Evolutionary conservation across 1,140 invertebrate species (phyloP).

Genomic region (Cotesia typhae): DNA sequence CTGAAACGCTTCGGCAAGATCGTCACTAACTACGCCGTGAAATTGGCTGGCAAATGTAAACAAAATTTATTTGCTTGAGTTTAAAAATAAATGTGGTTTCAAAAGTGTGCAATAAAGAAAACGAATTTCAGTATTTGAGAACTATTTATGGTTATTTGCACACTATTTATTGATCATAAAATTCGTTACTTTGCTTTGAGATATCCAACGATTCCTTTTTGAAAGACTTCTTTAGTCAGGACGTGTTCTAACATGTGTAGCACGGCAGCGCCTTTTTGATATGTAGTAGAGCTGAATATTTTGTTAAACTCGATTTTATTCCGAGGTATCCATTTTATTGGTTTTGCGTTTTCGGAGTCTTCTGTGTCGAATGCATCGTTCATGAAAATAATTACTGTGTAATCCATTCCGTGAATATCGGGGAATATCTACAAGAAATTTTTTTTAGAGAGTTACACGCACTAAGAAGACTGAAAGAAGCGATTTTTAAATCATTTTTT

Average conservation of each 20-base stretch:
- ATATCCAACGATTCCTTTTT: conserved; percentile 55
- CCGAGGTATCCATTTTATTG: conserved; percentile 65
- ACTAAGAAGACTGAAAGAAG: too few relatives aligned
- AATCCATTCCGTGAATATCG: too few relatives aligned
- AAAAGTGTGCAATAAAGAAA: not conserved
- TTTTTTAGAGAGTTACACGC: too few relatives aligned
- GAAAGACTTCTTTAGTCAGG: conserved; percentile 61
- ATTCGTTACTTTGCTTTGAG: conserved; percentile 58
- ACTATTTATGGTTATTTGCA: too few relatives aligned
- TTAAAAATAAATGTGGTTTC: not conserved
- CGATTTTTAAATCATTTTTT: too few relatives aligned
- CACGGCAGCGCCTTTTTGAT: conserved; percentile 67
- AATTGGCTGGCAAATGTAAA: conserved; percentile 63
- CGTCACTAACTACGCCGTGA: conserved; percentile 80
- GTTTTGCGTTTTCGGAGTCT: not conserved
- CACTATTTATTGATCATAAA: not conserved
- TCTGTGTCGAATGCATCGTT: too few relatives aligned
- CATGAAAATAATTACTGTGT: too few relatives aligned
- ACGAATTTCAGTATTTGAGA: not conserved
- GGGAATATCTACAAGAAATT: too few relatives aligned
- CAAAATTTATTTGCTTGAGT: not conserved
- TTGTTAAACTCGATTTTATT: conserved; percentile 77
- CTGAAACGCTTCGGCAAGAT: conserved; percentile 79
- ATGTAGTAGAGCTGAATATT: conserved; percentile 83
- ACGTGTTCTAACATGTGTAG: conserved; percentile 65